phyloP scores from a whole-genome alignment of 2,797 vertebrate species.

The Falco columbarius region DNA sequence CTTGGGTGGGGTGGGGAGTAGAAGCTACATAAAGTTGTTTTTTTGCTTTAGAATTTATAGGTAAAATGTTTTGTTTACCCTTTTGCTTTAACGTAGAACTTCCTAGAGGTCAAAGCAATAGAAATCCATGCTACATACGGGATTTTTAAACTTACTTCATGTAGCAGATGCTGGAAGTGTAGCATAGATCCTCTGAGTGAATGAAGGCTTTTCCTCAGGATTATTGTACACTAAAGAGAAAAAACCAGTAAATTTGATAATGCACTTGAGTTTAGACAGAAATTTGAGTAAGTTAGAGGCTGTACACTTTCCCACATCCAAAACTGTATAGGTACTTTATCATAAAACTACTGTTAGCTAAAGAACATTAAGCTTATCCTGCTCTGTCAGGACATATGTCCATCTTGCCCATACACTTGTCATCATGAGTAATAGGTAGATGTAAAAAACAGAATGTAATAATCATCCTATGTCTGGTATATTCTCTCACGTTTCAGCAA shows the following conservation, averaged over 20 bases:
- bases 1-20: neutral
- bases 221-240: neutral
- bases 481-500: neutral
- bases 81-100: neutral
- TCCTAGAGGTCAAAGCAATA: neutral
- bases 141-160: neutral
- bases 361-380: neutral
- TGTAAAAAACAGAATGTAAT: neutral
- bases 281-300: neutral
- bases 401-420: neutral
- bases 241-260: neutral
- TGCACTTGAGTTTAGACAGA: neutral
- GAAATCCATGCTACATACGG: neutral
- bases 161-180: neutral
- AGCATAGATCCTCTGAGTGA: neutral
- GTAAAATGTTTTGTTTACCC: neutral
- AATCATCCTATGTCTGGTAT: neutral
- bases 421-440: neutral
- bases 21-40: neutral
- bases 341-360: neutral
- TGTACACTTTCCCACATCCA: neutral
- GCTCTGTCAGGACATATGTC: neutral
- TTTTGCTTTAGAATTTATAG: neutral
- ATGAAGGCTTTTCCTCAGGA: neutral
- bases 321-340: neutral